phyloP scores from a whole-genome alignment of 92 coral and sea anemone genomes.

The Heteractis magnifica region DNA sequence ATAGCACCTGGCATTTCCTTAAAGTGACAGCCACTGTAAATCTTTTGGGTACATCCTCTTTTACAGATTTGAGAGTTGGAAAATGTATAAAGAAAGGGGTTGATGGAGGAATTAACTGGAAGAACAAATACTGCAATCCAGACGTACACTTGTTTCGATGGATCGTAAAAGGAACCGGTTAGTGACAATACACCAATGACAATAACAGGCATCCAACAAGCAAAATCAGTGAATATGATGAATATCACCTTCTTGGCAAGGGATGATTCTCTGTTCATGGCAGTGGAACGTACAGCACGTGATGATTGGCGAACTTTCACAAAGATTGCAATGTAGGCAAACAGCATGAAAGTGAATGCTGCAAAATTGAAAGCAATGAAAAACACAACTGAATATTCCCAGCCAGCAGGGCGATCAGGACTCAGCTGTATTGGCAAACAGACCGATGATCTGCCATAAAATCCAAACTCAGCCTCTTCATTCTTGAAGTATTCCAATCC shows the following conservation, averaged over 20 bases:
- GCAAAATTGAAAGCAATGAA: constrained; percentile 54
- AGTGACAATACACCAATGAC: constrained; percentile 53
- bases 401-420: constrained; percentile 57
- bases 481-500: constrained; percentile 44
- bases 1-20: not conserved
- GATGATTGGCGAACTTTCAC: constrained; percentile 49
- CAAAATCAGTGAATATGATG: constrained; percentile 64
- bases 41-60: constrained; percentile 11
- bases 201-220: constrained; percentile 76
- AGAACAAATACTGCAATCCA: constrained; percentile 72
- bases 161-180: constrained; percentile 54
- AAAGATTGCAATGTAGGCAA: constrained; percentile 60
- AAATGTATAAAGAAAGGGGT: constrained; percentile 62
- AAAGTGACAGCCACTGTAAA: not conserved
- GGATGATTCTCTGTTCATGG: constrained; percentile 58
- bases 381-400: constrained; percentile 63
- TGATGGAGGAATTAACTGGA: constrained; percentile 59
- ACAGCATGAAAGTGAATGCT: constrained; percentile 57
- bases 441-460: constrained; percentile 68
- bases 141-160: constrained; percentile 55
- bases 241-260: constrained; percentile 61
- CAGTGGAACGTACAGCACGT: constrained; percentile 50
- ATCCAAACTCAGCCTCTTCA: constrained; percentile 45
- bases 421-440: constrained; percentile 63
- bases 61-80: constrained; percentile 38